phyloP scores from a whole-genome alignment of 2,888 invertebrate species.

The Epistrophella euchroma region DNA sequence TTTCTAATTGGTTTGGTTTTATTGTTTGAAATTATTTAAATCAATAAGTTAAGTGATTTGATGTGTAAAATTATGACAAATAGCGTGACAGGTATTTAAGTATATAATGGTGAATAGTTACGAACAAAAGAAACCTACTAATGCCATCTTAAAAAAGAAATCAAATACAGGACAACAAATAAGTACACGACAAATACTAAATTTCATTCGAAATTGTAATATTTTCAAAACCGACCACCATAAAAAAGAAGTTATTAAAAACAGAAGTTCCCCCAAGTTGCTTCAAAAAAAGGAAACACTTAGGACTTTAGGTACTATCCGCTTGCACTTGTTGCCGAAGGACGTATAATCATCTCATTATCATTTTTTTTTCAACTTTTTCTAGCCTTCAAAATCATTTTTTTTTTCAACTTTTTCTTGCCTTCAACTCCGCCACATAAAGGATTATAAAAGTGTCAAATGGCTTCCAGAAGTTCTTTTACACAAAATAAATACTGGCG shows the following conservation, averaged over 20 bases:
- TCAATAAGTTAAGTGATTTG: too few relatives aligned
- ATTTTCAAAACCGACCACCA: not conserved
- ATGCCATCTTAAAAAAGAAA: too few relatives aligned
- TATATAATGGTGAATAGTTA: too few relatives aligned
- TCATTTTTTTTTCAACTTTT: constrained; percentile 21
- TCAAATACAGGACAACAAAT: too few relatives aligned
- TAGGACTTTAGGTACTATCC: too few relatives aligned
- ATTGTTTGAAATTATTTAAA: too few relatives aligned
- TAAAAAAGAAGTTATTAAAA: constrained; percentile 39
- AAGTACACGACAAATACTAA: too few relatives aligned
- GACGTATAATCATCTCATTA: constrained; percentile 59
- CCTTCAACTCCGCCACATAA: constrained; percentile 37
- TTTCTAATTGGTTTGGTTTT: too few relatives aligned
- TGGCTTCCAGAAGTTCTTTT: constrained; percentile 64
- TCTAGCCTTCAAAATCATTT: constrained; percentile 10
- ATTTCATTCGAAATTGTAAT: not conserved
- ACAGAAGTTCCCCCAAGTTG: constrained; percentile 43
- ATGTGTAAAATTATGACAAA: too few relatives aligned
- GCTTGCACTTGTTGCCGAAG: constrained; percentile 62
- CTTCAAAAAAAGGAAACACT: constrained; percentile 19
- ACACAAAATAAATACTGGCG: constrained; percentile 65
- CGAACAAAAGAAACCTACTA: too few relatives aligned
- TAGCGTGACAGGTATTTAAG: too few relatives aligned
- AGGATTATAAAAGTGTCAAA: constrained; percentile 73
- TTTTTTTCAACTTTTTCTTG: not conserved